phyloP scores from a whole-genome alignment of 2,113 vertebrate genomes.

The Narcine bancroftii region DNA sequence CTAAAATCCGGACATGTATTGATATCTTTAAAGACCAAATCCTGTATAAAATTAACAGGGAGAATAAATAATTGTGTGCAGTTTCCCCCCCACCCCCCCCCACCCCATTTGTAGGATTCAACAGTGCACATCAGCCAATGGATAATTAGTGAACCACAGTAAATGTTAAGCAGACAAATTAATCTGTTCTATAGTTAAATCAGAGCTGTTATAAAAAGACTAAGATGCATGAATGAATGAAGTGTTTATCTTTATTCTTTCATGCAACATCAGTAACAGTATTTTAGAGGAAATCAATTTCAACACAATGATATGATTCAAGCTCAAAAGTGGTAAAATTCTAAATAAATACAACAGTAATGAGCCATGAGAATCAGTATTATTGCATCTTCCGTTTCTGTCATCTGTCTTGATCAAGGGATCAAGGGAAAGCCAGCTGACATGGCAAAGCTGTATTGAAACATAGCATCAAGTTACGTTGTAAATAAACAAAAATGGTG shows the following conservation, averaged over 20 bases:
- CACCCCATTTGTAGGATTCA: background rate
- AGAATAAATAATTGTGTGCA: background rate
- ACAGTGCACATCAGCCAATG: background rate
- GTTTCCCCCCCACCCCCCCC: too few relatives aligned
- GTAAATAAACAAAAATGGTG: too few relatives aligned
- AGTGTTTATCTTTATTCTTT: background rate
- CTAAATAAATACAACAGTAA: constrained; percentile 1
- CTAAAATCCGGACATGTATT: background rate
- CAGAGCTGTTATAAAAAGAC: background rate
- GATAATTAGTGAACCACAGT: background rate
- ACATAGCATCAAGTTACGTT: background rate
- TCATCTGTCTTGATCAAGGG: constrained; percentile 21
- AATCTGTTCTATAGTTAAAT: constrained; percentile 18
- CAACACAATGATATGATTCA: background rate
- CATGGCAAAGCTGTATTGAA: background rate
- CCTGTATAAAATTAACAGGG: background rate
- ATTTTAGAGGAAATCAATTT: background rate
- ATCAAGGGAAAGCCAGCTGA: background rate
- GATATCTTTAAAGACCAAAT: background rate
- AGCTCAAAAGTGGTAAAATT: background rate
- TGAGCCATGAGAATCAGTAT: background rate
- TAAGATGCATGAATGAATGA: background rate
- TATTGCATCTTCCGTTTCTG: background rate
- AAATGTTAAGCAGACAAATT: background rate
- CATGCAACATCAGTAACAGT: background rate